A percentile compares a stretch with the other conserved stretches of the same genome.
phyloP scores from a whole-genome alignment of 2,797 vertebrate species.

The Synaphobranchus kaupii region DNA sequence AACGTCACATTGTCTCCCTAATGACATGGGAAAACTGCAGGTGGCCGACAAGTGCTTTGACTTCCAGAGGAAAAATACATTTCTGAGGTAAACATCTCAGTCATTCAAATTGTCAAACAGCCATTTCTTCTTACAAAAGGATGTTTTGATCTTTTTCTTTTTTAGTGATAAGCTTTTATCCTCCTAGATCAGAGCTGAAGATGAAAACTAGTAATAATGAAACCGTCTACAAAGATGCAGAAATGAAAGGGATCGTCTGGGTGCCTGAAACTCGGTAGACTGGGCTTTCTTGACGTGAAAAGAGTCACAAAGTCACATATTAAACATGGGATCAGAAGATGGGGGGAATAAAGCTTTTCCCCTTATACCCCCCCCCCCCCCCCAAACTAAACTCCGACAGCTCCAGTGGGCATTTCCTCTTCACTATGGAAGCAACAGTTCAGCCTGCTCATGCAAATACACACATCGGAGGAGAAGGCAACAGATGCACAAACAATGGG shows the following conservation, averaged over 20 bases:
- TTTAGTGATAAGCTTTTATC: constrained; percentile 5
- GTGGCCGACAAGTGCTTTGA: constrained; percentile 2
- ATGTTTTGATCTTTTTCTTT: background rate
- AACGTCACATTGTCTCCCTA: background rate
- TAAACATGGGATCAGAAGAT: constrained; percentile 11
- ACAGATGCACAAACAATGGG: constrained; percentile 45
- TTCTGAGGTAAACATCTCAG: background rate
- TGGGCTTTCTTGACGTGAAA: background rate
- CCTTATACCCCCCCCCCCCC: background rate
- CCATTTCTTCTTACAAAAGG: background rate
- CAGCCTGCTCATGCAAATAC: constrained; percentile 17
- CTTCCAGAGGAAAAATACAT: background rate
- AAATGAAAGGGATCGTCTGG: constrained; percentile 13
- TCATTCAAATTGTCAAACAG: constrained; percentile 10
- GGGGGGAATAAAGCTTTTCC: background rate
- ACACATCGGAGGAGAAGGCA: constrained; percentile 29
- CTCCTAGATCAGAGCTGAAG: constrained; percentile 10
- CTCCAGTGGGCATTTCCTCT: constrained; percentile 12
- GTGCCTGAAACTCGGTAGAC: constrained; percentile 3
- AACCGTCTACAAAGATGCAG: constrained; percentile 22
- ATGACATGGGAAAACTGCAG: background rate
- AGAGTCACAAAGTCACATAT: constrained; percentile 10
- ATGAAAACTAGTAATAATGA: constrained; percentile 21
- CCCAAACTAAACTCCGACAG: constrained; percentile 4
- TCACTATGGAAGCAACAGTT: constrained; percentile 4